Conservation (phyloP, 1,140 invertebrate species). For the Stegodyphus mimosarum region DNA sequence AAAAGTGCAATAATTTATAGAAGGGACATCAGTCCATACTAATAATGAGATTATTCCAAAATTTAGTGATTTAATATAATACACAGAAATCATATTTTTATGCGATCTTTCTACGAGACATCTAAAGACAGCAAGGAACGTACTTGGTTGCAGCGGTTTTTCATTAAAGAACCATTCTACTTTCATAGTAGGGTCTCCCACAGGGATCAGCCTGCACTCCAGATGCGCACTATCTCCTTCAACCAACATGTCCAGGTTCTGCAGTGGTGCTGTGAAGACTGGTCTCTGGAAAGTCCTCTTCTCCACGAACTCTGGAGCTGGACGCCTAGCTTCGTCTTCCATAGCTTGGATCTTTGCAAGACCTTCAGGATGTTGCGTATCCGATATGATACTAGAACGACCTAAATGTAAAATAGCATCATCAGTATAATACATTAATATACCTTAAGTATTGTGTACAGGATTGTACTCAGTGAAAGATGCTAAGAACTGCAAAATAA, state of each 20-base stretch:
- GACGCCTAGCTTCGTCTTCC: slow-evolving; percentile 74
- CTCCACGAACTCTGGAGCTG: slow-evolving; percentile 77
- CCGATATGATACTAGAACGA: slow-evolving; percentile 79
- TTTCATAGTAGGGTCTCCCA: slow-evolving; percentile 95
- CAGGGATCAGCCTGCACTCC: slow-evolving; percentile 96
- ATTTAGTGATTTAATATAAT: neutral
- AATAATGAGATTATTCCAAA: neutral
- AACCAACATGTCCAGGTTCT: slow-evolving; percentile 86
- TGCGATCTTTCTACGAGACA: no score
- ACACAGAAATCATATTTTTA: no score
- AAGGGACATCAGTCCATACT: neutral
- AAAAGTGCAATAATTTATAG: no score
- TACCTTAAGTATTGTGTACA: no score
- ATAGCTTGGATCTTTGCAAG: slow-evolving; percentile 90
- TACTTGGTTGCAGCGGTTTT: slow-evolving; percentile 84
- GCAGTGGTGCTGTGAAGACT: slow-evolving; percentile 93
- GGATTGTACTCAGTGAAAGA: no score
- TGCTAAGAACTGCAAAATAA: no score
- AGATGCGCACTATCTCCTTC: slow-evolving; percentile 96
- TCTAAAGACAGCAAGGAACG: neutral
- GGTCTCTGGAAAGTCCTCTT: slow-evolving; percentile 88
- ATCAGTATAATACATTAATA: no score
- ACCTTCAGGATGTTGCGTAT: slow-evolving; percentile 95
- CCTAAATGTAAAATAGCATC: slow-evolving; percentile 58
- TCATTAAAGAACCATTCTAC: slow-evolving; percentile 99